phyloP scores from a whole-genome alignment of 2,888 invertebrate species.

The Pegoplata infirma region DNA sequence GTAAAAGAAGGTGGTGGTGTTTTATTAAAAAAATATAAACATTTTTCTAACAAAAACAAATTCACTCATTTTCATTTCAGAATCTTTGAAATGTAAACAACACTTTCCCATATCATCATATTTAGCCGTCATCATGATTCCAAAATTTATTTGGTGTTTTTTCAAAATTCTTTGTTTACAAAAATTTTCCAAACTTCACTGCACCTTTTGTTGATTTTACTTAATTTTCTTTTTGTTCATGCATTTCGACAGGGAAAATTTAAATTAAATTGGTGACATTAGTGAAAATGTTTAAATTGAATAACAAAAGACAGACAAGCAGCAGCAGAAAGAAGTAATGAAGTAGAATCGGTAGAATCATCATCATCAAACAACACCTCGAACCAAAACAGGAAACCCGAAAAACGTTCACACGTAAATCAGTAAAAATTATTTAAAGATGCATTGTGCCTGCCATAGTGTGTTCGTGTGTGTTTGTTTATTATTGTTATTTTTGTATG shows the following conservation, averaged over 20 bases:
- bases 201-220: constrained; percentile 51
- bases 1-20: background rate
- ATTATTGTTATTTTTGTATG: background rate
- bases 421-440: constrained; percentile 8
- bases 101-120: background rate
- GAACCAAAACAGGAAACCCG: constrained; percentile 19
- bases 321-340: background rate
- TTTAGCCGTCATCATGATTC: constrained; percentile 16
- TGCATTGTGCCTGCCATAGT: constrained; percentile 21
- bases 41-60: background rate
- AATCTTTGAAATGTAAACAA: constrained; percentile 25
- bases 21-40: constrained; percentile 11
- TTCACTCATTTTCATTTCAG: background rate
- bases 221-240: constrained; percentile 22
- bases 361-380: background rate
- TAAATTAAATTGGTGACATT: constrained; percentile 33
- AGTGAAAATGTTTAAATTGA: constrained; percentile 15
- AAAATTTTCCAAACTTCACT: constrained; percentile 24
- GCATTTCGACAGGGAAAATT: constrained; percentile 31
- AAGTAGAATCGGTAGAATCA: background rate
- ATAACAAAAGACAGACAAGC: constrained; percentile 28
- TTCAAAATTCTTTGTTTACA: constrained; percentile 30
- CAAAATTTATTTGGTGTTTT: constrained; percentile 30
- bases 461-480: background rate
- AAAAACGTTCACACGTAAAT: constrained; percentile 10